phyloP scores from a whole-genome alignment of 1,140 invertebrate genomes.

The Ostrea edulis region DNA sequence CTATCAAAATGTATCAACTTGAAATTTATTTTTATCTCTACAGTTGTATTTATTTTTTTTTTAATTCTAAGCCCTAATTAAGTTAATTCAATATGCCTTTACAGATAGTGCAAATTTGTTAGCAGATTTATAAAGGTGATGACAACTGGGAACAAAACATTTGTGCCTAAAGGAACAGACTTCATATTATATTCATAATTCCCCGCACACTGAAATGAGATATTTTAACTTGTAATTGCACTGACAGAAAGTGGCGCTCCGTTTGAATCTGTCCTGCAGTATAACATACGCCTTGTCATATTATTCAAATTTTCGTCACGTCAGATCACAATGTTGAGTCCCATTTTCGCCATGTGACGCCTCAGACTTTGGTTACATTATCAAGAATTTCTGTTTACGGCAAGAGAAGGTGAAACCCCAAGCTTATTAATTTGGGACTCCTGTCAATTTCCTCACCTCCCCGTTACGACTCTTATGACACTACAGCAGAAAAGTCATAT shows the following conservation, averaged over 20 bases:
- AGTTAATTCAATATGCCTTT: background rate
- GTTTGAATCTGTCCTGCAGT: slow-evolving; percentile 1
- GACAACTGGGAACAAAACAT: background rate
- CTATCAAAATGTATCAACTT: background rate
- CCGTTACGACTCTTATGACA: background rate
- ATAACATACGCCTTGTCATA: slow-evolving; percentile 33
- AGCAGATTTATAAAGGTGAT: background rate
- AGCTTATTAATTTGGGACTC: slow-evolving; percentile 37
- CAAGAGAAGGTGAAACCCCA: background rate
- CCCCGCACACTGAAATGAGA: background rate
- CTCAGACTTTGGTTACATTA: slow-evolving; percentile 16
- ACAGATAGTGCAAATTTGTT: background rate
- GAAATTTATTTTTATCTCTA: background rate
- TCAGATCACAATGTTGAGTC: background rate
- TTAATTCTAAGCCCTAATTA: background rate
- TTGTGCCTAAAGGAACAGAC: slow-evolving; percentile 26
- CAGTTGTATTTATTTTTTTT: background rate
- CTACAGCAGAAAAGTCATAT: slow-evolving; percentile 29
- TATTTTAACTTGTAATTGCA: slow-evolving; percentile 19
- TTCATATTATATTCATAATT: slow-evolving; percentile 40
- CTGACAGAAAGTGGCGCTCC: background rate
- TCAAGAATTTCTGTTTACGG: slow-evolving; percentile 35
- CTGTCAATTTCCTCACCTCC: background rate
- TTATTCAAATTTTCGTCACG: slow-evolving; percentile 30
- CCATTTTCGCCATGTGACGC: slow-evolving; percentile 2